Conservation (phyloP, 2,113 vertebrate genomes). For the Vulpes ferrilata region DNA sequence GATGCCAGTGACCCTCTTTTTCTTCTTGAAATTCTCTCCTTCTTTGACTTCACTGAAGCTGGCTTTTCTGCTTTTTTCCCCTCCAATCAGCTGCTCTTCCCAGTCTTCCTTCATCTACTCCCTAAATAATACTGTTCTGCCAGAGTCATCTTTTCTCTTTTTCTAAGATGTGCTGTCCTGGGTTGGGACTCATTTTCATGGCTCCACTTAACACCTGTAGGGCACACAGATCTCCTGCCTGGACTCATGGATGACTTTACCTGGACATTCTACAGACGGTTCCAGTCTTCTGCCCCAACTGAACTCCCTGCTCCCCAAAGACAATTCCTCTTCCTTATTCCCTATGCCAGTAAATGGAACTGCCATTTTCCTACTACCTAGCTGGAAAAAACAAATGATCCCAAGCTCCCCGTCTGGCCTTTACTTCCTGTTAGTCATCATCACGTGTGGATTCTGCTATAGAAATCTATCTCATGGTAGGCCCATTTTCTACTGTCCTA, state of each 20-base stretch:
- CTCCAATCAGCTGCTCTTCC: not conserved
- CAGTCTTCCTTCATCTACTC: not conserved
- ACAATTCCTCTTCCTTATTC: not conserved
- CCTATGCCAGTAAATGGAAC: not conserved
- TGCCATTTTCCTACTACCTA: not conserved
- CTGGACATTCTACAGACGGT: not conserved
- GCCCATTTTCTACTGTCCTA: not conserved
- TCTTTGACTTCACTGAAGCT: not conserved
- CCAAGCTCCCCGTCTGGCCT: not conserved
- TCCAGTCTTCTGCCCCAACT: not conserved
- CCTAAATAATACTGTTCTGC: not conserved
- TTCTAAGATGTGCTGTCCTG: not conserved
- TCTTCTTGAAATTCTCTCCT: not conserved
- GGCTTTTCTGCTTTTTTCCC: not conserved
- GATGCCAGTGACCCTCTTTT: not conserved
- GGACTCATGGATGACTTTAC: not conserved
- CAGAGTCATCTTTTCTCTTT: not conserved
- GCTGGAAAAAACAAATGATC: not conserved
- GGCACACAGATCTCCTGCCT: not conserved
- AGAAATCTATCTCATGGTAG: not conserved
- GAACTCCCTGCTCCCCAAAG: not conserved
- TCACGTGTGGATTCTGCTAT: not conserved
- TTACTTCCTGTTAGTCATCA: not conserved
- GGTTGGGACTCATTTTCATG: not conserved
- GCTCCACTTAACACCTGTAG: not conserved